These are phyloP conservation scores for Euphydryas editha DNA, from an alignment of 2,888 invertebrate genomes.

Conservation along the genomic window DNA sequence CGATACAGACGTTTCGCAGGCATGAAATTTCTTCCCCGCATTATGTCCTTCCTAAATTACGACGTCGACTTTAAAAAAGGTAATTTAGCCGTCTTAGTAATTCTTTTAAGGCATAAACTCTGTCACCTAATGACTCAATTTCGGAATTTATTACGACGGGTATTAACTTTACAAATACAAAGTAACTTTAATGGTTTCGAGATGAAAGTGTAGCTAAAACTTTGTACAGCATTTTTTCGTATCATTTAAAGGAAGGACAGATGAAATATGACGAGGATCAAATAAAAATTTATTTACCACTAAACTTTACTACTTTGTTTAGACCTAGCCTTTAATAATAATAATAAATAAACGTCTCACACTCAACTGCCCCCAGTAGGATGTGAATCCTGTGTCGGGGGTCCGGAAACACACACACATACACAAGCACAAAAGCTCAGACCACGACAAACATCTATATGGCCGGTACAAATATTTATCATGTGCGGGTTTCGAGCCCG, in stretches of 20 bases:
- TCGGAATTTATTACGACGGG: constrained; percentile 19
- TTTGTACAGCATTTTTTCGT: neutral
- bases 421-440: no score
- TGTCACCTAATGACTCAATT: constrained; percentile 27
- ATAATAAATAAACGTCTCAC: no score
- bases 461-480: no score
- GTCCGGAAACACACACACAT: no score
- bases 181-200: neutral
- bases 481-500: no score
- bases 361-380: no score
- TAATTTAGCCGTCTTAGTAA: constrained; percentile 23
- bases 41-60: constrained; percentile 23
- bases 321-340: no score
- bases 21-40: neutral
- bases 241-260: neutral
- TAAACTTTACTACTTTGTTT: no score
- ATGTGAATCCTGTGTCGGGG: no score
- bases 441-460: no score
- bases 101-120: constrained; percentile 19
- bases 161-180: constrained; percentile 24
- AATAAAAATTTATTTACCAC: no score
- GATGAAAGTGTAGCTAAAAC: neutral
- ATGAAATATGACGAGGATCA: no score
- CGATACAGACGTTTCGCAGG: neutral
- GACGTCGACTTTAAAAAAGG: constrained; percentile 19